A percentile compares a stretch with the other conserved stretches of the same genome.
These are phyloP conservation scores for Tetramorium simillimum DNA, from an alignment of 1,140 invertebrate species.

Conservation along the genomic window DNA sequence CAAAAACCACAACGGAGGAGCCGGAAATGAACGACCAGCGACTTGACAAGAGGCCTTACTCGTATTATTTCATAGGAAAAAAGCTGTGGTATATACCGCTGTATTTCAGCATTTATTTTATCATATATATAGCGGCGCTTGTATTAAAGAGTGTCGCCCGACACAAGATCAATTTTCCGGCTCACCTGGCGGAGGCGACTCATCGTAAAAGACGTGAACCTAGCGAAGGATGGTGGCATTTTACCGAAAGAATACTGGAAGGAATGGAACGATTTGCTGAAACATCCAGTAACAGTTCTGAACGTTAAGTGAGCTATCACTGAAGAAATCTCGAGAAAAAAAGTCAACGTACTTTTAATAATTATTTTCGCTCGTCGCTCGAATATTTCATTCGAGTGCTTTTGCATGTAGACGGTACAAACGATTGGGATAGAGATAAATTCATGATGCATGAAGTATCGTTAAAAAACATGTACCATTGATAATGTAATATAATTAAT, in stretches of 20 bases:
- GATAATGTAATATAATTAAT: background rate
- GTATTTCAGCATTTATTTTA: slow-evolving; percentile 94
- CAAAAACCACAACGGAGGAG: slow-evolving; percentile 77
- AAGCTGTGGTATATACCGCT: slow-evolving; percentile 93
- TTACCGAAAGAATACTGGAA: slow-evolving; percentile 69
- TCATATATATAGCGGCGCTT: slow-evolving; percentile 91
- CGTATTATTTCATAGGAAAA: slow-evolving; percentile 92
- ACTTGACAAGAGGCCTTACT: slow-evolving; percentile 90
- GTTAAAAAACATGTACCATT: background rate
- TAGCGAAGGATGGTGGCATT: slow-evolving; percentile 72
- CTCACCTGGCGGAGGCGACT: slow-evolving; percentile 73
- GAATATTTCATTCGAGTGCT: too few species aligned
- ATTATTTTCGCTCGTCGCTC: background rate
- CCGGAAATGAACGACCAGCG: slow-evolving; percentile 88
- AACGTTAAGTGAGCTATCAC: background rate
- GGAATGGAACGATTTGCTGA: slow-evolving; percentile 74
- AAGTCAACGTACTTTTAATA: background rate
- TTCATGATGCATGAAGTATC: background rate
- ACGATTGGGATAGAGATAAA: background rate
- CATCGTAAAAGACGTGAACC: slow-evolving; percentile 59
- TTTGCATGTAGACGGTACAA: background rate
- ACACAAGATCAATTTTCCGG: slow-evolving; percentile 88
- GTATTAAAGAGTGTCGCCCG: slow-evolving; percentile 92
- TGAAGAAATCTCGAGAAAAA: background rate
- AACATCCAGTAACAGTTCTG: slow-evolving; percentile 31